phyloP scores from a whole-genome alignment of 2,113 vertebrate genomes.

The Lipophrys pholis region DNA sequence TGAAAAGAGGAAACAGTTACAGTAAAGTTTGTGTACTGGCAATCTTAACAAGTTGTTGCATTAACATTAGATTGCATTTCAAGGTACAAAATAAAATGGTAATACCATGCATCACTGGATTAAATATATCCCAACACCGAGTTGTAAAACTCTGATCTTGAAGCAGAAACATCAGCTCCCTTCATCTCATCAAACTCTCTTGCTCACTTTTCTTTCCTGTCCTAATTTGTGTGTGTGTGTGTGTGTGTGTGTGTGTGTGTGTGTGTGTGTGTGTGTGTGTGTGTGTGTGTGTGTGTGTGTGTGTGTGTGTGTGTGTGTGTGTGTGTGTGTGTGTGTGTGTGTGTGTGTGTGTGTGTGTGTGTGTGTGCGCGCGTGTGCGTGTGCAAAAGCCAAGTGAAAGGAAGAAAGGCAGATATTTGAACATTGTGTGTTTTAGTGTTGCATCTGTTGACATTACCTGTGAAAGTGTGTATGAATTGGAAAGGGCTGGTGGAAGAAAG shows the following conservation, averaged over 20 bases:
- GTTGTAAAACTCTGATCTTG: conserved; percentile 36
- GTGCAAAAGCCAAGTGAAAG: not conserved
- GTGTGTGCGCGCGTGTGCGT: not conserved
- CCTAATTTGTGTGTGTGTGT: conserved; percentile 22
- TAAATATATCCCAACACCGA: conserved; percentile 1
- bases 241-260: conserved; percentile 6
- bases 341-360: not conserved
- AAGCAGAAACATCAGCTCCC: conserved; percentile 15
- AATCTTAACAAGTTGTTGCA: not conserved
- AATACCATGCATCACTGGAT: not conserved
- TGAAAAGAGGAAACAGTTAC: not conserved
- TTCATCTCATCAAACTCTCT: not conserved
- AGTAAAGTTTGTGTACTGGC: conserved; percentile 3
- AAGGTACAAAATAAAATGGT: not conserved
- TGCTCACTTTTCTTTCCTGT: conserved; percentile 30
- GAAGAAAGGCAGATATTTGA: not conserved
- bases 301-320: too few species aligned
- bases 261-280: not conserved
- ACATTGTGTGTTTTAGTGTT: not conserved
- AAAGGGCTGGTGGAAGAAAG: conserved; percentile 51
- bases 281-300: too few species aligned
- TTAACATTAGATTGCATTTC: conserved; percentile 7
- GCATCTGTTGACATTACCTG: conserved; percentile 39
- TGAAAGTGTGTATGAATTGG: not conserved
- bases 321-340: too few species aligned